phyloP scores from a whole-genome alignment of 2,888 invertebrate species.

The Trachelus troglodyta region DNA sequence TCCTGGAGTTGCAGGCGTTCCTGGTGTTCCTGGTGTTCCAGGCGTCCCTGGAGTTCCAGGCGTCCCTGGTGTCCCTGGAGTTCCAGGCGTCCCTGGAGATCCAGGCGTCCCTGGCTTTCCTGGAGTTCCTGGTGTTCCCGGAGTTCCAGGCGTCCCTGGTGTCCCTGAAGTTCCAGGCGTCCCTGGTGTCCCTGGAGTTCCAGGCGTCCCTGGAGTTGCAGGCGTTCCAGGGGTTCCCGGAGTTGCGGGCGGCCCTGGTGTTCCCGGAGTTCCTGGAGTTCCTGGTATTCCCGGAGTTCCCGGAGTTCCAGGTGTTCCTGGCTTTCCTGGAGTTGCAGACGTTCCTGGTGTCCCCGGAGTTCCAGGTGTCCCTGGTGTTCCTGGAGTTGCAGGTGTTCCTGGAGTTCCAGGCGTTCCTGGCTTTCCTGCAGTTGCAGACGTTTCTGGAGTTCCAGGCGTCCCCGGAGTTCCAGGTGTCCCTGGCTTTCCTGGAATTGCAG shows the following conservation, averaged over 20 bases:
- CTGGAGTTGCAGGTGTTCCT: slow-evolving; percentile 16
- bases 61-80: slow-evolving; percentile 27
- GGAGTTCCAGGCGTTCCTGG: slow-evolving; percentile 25
- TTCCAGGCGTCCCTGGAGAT: slow-evolving; percentile 27
- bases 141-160: slow-evolving; percentile 24
- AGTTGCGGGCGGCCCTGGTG: slow-evolving; percentile 21
- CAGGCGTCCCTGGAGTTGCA: slow-evolving; percentile 29
- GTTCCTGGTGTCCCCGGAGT: slow-evolving; percentile 33
- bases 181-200: slow-evolving; percentile 24
- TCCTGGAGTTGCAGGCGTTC: slow-evolving; percentile 25
- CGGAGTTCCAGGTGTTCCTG: slow-evolving; percentile 29
- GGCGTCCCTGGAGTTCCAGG: slow-evolving; percentile 14
- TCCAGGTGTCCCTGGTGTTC: slow-evolving; percentile 20
- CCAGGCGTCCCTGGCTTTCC: slow-evolving; percentile 25
- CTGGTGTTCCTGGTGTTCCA: slow-evolving; percentile 18
- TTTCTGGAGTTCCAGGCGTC: slow-evolving; percentile 31
- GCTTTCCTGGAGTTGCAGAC: slow-evolving; percentile 24
- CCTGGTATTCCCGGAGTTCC: slow-evolving; percentile 29
- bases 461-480: slow-evolving; percentile 26
- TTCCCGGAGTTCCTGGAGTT: slow-evolving; percentile 27
- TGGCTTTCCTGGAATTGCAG: slow-evolving; percentile 25
- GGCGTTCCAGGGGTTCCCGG: slow-evolving; percentile 30
- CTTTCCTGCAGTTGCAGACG: slow-evolving; percentile 31
- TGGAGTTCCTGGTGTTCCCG: slow-evolving; percentile 28
- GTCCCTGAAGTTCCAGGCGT: slow-evolving; percentile 34